Evolutionary conservation across 2,888 invertebrate species (phyloP).

Genomic region (Catocala nupta): DNA sequence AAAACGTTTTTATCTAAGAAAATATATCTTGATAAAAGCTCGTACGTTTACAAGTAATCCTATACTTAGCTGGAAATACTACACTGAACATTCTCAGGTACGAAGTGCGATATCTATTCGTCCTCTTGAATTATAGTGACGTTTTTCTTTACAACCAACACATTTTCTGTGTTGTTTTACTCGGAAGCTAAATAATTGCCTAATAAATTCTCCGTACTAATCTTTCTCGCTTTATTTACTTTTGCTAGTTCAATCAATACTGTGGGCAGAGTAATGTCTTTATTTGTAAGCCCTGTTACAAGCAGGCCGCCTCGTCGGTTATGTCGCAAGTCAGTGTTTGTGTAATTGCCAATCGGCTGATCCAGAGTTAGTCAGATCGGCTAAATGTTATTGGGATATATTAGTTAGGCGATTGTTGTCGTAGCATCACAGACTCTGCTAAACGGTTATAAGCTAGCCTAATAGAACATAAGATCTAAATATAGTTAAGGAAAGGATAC

Average conservation of each 20-base stretch:
- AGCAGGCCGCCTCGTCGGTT: too few species aligned
- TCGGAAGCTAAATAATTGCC: slow-evolving; percentile 51
- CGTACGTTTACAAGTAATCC: neutral
- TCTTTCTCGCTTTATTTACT: slow-evolving; percentile 54
- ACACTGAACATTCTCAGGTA: slow-evolving; percentile 19
- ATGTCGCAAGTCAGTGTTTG: too few species aligned
- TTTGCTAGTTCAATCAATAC: slow-evolving; percentile 48
- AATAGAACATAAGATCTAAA: too few species aligned
- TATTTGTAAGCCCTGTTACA: neutral
- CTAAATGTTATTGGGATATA: too few species aligned
- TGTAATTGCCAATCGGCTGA: too few species aligned
- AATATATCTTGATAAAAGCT: too few species aligned
- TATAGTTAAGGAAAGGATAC: too few species aligned
- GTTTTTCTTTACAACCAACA: slow-evolving; percentile 41
- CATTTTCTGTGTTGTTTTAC: slow-evolving; percentile 46
- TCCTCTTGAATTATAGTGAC: slow-evolving; percentile 30
- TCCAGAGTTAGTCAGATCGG: too few species aligned
- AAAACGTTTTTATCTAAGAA: too few species aligned
- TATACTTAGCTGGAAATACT: neutral
- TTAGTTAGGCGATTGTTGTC: too few species aligned
- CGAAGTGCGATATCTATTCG: slow-evolving; percentile 25
- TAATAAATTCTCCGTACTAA: slow-evolving; percentile 58
- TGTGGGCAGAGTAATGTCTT: slow-evolving; percentile 32
- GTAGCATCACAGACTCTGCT: too few species aligned
- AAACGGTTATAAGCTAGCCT: too few species aligned